Base-by-base conservation (phyloP, 2,113 vertebrate genomes). In the Romanogobio albipinnatus region DNA sequence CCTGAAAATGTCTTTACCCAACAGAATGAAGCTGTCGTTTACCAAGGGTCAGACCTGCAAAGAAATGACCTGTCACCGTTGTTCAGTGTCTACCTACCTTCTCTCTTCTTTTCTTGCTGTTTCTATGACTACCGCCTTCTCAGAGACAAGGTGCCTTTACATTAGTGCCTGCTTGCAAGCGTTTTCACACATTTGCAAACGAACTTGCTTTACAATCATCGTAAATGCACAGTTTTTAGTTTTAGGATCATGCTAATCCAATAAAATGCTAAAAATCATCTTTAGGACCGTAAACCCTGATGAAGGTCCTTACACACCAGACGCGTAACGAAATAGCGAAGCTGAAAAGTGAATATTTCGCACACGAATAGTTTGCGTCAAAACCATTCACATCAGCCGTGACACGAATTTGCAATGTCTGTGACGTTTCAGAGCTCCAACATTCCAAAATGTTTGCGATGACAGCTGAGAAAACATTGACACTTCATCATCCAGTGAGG, bases 1-100 rank as follows among this genome's bases (percentile, higher is more conserved):
- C 56, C 87, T 90, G 90, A 74, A 91, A 91, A 89, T 68, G 75
- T 93, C 90, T 89, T 78, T 80, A 59, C 85, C 56, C 88, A 82
- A 85, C 89, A 90, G 90, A 89, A 77, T 90, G 81, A 88, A 87
- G 83, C 88, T 79, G 82, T 62, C 56, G 36, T 84, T 88, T 76
- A 82, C 76, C 84, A n/a, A 0, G 85, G 92, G 93, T 87, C 81
- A 89, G 73, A 77, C 81, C 88, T 87, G 62, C 0, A 82, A 86
- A 84, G 87, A 85, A 74, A 83, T 89, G 84, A 89, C 92, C 88
- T 86, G 51, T 66, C 77, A 91, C 88, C 89, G 76, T 71, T 76
- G 74, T 26, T 76, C 74, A 76, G 26, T 70, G 86, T 83, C 61
- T 68, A 19, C 73, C 22, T 51, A 58, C 64, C 64, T 26, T 79